A percentile compares a stretch with the other conserved stretches of the same genome.
These are phyloP conservation scores for Hemicrepidius hirtus DNA, from an alignment of 2,888 invertebrate species.

Conservation along the genomic window DNA sequence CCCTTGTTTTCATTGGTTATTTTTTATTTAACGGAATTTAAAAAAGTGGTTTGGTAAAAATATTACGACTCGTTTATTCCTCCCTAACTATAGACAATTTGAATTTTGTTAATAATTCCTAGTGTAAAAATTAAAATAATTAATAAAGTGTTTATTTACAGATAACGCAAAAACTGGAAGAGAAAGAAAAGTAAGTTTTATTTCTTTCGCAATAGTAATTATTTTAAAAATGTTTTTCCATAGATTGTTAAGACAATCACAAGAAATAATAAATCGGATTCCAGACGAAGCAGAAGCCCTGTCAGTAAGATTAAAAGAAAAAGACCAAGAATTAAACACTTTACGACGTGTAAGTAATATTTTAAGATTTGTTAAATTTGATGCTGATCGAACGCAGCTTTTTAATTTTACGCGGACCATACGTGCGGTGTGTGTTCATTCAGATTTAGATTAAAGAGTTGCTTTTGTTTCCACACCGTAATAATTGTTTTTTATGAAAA, in stretches of 20 bases:
- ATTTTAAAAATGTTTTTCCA: too few relatives aligned
- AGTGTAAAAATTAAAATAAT: too few relatives aligned
- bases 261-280: not conserved
- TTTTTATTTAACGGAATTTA: too few relatives aligned
- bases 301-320: constrained; percentile 32
- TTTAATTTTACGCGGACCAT: too few relatives aligned
- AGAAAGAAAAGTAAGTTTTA: constrained; percentile 1
- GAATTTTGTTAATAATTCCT: too few relatives aligned
- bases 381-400: too few relatives aligned
- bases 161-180: not conserved
- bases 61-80: too few relatives aligned
- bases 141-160: constrained; percentile 1
- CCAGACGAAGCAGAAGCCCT: not conserved
- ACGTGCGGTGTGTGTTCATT: constrained; percentile 10
- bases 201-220: not conserved
- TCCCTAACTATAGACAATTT: too few relatives aligned
- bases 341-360: constrained; percentile 60
- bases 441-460: constrained; percentile 54
- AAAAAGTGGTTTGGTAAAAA: too few relatives aligned
- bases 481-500: not conserved
- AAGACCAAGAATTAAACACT: constrained; percentile 60
- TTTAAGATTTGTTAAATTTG: not conserved
- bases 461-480: not conserved
- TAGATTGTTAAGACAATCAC: not conserved
- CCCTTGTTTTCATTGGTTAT: not conserved